phyloP scores from a whole-genome alignment of 2,113 vertebrate genomes.

The Lepus timidus region DNA sequence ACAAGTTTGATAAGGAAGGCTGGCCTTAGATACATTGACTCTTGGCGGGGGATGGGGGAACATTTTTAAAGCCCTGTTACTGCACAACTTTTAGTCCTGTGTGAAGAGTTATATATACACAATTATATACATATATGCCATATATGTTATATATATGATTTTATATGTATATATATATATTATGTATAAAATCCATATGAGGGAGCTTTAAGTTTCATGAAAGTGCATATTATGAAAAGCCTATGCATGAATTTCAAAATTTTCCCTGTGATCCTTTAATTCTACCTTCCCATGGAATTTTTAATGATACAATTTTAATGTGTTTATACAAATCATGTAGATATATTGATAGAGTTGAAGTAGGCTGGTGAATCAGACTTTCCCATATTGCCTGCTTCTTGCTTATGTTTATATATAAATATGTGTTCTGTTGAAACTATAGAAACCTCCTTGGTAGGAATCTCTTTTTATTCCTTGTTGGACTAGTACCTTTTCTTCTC shows the following conservation, averaged over 20 bases:
- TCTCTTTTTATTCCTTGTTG: conserved; percentile 32
- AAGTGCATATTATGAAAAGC: too few species aligned
- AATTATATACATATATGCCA: not conserved
- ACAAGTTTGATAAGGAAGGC: conserved; percentile 32
- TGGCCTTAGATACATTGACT: conserved; percentile 17
- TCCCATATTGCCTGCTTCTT: conserved; percentile 26
- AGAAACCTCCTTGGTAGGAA: conserved; percentile 58
- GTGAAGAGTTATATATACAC: not conserved
- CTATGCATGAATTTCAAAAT: too few species aligned
- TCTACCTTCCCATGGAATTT: too few species aligned
- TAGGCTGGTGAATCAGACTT: not conserved
- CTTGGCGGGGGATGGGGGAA: not conserved
- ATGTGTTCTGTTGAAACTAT: conserved; percentile 11
- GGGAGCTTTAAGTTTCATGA: too few species aligned
- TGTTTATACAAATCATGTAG: not conserved
- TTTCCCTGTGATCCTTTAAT: too few species aligned
- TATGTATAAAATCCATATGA: not conserved
- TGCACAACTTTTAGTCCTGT: conserved; percentile 12
- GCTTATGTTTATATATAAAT: not conserved
- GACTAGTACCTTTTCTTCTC: conserved; percentile 36
- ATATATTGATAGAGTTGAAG: not conserved
- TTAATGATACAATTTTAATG: not conserved
- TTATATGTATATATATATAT: not conserved
- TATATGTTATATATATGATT: not conserved
- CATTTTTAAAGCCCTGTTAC: not conserved